Base-by-base conservation (phyloP, 2,888 invertebrate species). In the Hirtodrosophila cameraria region DNA sequence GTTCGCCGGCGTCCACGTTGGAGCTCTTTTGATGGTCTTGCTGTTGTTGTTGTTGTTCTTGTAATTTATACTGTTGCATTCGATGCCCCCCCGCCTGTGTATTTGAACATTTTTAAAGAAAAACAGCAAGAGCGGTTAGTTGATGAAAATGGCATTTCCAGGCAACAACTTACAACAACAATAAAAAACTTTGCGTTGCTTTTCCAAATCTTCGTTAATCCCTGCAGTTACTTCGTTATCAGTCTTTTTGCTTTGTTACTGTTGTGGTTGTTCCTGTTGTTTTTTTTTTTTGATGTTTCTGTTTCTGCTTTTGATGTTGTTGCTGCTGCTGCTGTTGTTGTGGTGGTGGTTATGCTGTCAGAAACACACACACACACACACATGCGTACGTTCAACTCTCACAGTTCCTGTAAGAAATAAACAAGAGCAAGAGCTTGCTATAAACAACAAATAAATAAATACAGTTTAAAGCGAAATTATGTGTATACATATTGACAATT, bases 231-330 rank as follows among this genome's bases (percentile, higher is more conserved):
- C 68, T 75, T 67, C 64, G 63, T 76, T 72, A 63, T 87, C 71
- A 75, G 68, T 79, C 72, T 86, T 76, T 77, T 85, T 62, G 68
- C 80, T 73, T 70, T 71, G 58, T 58, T 63, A 41, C 38, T 70
- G 55, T 55, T 57, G 20, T 28, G 8, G 39, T 39, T 39, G 30
- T 31, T 42, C 28, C 25, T 28, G 28, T 18, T 23, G 30, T 12
- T 72, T 49, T 39, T 36, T n/a, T 25, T 27, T 28, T 18, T 64
- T n/a, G n/a, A n/a, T 42, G 36, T 25, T 28, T 28, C 16, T 23
- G 30, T 12, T 72, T 49, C 41, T 36, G 13, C 18, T 27, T 28
- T 18, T 64, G 45, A 13, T 31, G 12, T 41, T 36, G 43, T 30
- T 67, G 63, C 23, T 58, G 42, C 13, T 50, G 30, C n/a, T 36